These are phyloP conservation scores for Pachliopta kotzebuea DNA, from an alignment of 2,888 invertebrate species.

Conservation along the genomic window DNA sequence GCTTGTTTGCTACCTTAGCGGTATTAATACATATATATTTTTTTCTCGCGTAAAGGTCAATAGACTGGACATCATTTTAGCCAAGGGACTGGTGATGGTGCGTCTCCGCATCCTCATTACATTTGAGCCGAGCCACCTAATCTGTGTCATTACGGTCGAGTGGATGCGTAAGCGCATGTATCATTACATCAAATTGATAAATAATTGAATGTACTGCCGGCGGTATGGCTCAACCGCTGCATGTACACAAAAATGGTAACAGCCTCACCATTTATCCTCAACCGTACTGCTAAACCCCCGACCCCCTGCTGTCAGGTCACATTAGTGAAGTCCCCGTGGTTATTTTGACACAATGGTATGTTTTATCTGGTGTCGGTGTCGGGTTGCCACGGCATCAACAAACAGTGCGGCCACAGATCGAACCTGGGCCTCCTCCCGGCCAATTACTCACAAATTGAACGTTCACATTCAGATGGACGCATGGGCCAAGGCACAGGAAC, in stretches of 20 bases:
- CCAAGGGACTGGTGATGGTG: not conserved
- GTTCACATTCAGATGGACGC: slow-evolving; percentile 55
- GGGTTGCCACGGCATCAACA: slow-evolving; percentile 49
- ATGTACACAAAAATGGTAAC: not conserved
- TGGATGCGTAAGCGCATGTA: slow-evolving; percentile 44
- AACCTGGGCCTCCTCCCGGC: slow-evolving; percentile 56
- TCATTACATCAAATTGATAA: slow-evolving; percentile 69
- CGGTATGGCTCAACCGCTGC: not conserved
- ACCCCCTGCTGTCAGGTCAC: not conserved
- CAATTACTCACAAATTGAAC: slow-evolving; percentile 73
- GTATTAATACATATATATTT: too few species aligned
- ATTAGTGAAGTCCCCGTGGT: not conserved
- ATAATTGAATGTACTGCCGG: slow-evolving; percentile 54
- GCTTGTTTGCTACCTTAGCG: too few species aligned
- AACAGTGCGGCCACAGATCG: slow-evolving; percentile 39
- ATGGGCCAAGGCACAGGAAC: slow-evolving; percentile 30
- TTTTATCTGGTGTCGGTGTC: slow-evolving; percentile 42
- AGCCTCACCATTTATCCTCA: too few species aligned
- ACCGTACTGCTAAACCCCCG: too few species aligned
- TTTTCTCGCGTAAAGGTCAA: too few species aligned
- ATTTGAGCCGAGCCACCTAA: slow-evolving; percentile 46
- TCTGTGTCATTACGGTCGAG: slow-evolving; percentile 51
- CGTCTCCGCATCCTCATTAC: slow-evolving; percentile 27
- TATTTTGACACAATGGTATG: slow-evolving; percentile 23
- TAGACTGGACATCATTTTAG: too few species aligned